Conservation (phyloP, 2,797 vertebrate genomes). For the Rhinatrema bivittatum region DNA sequence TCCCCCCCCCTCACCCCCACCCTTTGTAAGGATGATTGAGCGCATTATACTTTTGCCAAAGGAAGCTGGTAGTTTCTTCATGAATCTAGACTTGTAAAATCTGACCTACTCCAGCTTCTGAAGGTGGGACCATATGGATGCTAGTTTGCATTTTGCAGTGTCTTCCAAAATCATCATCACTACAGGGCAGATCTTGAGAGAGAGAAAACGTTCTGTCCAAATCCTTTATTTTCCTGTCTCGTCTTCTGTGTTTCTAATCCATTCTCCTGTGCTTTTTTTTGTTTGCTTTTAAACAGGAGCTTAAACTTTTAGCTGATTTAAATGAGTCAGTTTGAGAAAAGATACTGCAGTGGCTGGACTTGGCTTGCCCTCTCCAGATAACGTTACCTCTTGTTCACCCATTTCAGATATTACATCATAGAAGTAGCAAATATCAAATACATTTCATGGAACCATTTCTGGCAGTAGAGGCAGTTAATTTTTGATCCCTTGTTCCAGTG, state of each 20-base stretch:
- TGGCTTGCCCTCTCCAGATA: no score
- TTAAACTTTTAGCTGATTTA: no score
- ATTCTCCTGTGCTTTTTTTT: rapidly evolving
- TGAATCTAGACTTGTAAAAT: conserved; percentile 8
- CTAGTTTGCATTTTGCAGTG: no score
- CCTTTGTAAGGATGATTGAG: no score
- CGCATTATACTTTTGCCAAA: neutral
- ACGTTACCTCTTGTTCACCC: no score
- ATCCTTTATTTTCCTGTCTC: conserved; percentile 8
- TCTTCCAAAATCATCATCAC: no score
- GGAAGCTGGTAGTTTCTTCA: neutral
- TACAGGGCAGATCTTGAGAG: conserved; percentile 17
- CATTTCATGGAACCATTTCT: neutral
- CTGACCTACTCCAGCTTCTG: conserved; percentile 30
- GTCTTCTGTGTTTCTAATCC: neutral
- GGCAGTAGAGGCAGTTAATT: neutral
- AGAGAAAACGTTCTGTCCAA: conserved; percentile 15
- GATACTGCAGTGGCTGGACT: rapidly evolving
- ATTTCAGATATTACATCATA: neutral
- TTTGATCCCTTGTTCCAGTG: neutral
- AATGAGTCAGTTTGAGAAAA: neutral
- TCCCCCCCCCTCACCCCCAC: no score
- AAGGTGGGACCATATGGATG: no score
- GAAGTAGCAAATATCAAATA: neutral
- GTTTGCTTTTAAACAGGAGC: conserved; percentile 1